Percentiles rank a stretch among this genome's conserved stretches.
These are phyloP conservation scores for Spizella passerina DNA, from an alignment of 2,797 vertebrate genomes.

Conservation along the genomic window DNA sequence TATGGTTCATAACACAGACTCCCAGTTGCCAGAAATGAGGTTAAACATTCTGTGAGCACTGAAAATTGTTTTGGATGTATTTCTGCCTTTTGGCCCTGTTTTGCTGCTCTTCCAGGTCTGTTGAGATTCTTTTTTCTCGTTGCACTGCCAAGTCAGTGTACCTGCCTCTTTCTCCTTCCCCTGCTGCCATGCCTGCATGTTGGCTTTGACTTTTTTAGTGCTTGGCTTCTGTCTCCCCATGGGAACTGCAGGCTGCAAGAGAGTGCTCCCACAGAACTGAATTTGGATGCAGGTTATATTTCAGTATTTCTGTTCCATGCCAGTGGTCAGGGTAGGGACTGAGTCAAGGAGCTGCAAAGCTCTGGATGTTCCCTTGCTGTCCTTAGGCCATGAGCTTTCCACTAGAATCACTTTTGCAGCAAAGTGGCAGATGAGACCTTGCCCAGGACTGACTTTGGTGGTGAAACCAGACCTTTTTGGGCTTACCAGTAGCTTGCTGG, in stretches of 20 bases:
- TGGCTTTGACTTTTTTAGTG: not conserved
- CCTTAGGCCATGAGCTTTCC: not conserved
- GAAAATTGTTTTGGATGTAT: accelerated
- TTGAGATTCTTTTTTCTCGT: not conserved
- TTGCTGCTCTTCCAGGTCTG: not conserved
- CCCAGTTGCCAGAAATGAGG: not conserved
- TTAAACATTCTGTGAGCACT: not conserved
- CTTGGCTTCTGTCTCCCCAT: not conserved
- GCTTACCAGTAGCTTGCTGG: not conserved
- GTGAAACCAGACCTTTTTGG: not conserved
- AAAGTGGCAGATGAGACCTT: not conserved
- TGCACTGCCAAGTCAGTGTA: not conserved
- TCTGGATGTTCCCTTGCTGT: not conserved
- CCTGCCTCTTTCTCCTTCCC: not conserved
- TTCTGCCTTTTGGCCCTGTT: not conserved
- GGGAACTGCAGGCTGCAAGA: not conserved
- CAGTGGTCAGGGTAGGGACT: not conserved
- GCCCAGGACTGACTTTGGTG: not conserved
- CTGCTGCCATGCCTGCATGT: not conserved
- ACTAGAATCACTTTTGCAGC: not conserved
- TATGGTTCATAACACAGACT: not conserved
- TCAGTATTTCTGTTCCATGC: not conserved
- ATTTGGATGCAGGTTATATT: not conserved
- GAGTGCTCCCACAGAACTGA: not conserved
- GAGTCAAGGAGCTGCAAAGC: not conserved